These are phyloP conservation scores for Poeciliopsis gracilis DNA, from an alignment of 2,797 vertebrate genomes.

Conservation along the genomic window DNA sequence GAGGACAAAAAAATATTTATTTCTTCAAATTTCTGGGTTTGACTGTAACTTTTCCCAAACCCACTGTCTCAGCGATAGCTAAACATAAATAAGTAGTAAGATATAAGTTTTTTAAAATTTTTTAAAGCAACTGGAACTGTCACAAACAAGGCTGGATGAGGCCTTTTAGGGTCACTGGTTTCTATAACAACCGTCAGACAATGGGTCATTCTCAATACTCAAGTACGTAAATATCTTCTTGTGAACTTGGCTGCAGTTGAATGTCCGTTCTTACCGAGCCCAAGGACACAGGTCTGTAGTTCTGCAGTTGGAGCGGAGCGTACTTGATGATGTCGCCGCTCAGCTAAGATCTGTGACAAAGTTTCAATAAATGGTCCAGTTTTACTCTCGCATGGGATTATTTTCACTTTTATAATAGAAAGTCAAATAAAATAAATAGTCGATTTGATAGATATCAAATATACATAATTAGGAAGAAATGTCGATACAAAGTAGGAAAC, in stretches of 20 bases:
- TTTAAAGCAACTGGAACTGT: background rate
- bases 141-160: background rate
- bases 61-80: background rate
- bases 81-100: background rate
- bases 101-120: background rate
- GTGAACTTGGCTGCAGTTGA: background rate
- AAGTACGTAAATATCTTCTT: background rate
- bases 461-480: background rate
- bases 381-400: background rate
- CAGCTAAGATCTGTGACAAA: background rate
- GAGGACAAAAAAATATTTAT: too few species aligned
- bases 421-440: background rate
- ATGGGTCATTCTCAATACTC: background rate
- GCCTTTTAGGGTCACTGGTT: background rate
- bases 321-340: background rate
- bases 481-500: background rate
- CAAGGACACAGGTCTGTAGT: background rate
- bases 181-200: background rate
- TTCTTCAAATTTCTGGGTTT: background rate
- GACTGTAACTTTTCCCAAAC: background rate
- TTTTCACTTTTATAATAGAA: background rate
- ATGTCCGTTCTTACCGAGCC: background rate
- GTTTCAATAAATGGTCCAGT: background rate
- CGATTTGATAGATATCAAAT: background rate
- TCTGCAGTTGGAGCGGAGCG: background rate